Base-by-base conservation (phyloP, 2,888 invertebrate genomes). In the Salticus scenicus region DNA sequence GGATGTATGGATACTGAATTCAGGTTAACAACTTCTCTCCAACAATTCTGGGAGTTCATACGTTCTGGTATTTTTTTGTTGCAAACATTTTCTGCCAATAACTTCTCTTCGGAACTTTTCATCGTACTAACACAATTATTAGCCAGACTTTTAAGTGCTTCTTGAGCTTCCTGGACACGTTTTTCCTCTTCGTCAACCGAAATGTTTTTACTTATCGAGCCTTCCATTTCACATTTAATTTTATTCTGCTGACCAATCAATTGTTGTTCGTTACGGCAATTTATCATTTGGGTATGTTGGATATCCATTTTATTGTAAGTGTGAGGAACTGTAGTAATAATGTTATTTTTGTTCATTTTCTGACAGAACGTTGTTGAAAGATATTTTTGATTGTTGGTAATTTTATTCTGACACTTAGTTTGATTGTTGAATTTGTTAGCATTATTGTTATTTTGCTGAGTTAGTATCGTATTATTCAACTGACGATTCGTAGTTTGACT, bases 101-200 rank as follows among this genome's bases (percentile, higher is more conserved):
- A 8, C 93, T 93, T 69, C 4, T 89, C 89, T 8, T 86, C 76
- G 8, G 86, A 87, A 27, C 79, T 87, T 31, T 79, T 87, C n/a
- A 31, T 31, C 47, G 51, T 14, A 31, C 72, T 81, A 7, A 94
- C 94, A 95, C 96, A 96, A 90, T 95, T 96, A 20, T 96, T 96
- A 0, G 96, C 96, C n/a, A 97, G 92, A 89, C 95, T 95, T 91
- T 96, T 95, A 37, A 97, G 91, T 0, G 96, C 96, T 0, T 96
- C 96, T 91, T 97, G 96, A 1, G 97, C 96, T 91, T 97, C 97
- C 73, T 96, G 93, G 88, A 97, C 96, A 77, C 96, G 93, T 0
- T 94, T 95, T 75, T 88, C 88, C 67, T 91, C 90, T 91, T 97
- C 97, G 90, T 96, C 17, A 17, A 17, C 14, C 10, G 47, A 47